Percentiles rank a stretch among this genome's conserved stretches.
These are phyloP conservation scores for Meganola albula DNA, from an alignment of 2,888 invertebrate species.

Conservation along the genomic window DNA sequence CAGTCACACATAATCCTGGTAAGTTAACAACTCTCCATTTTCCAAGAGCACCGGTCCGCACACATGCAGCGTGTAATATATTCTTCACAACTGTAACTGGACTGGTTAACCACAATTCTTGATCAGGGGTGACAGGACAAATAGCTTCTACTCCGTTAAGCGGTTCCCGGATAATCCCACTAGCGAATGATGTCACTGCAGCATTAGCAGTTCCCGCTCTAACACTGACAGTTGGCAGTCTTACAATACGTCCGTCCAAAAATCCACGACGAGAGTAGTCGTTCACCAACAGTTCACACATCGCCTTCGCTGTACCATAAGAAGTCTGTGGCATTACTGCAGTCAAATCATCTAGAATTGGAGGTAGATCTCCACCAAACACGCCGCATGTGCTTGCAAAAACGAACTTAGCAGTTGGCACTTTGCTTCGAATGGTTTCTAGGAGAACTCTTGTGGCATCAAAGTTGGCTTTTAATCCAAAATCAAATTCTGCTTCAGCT, in stretches of 20 bases:
- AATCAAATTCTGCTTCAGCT: slow-evolving; percentile 58
- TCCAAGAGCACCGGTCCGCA: slow-evolving; percentile 36
- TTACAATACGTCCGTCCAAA: slow-evolving; percentile 49
- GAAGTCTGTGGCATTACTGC: slow-evolving; percentile 55
- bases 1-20: slow-evolving; percentile 53
- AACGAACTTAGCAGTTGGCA: slow-evolving; percentile 41
- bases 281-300: slow-evolving; percentile 55
- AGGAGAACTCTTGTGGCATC: slow-evolving; percentile 56
- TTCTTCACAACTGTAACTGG: slow-evolving; percentile 48
- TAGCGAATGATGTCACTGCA: slow-evolving; percentile 65
- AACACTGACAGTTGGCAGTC: slow-evolving; percentile 61
- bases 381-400: slow-evolving; percentile 56
- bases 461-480: slow-evolving; percentile 55
- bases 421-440: slow-evolving; percentile 42
- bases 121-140: slow-evolving; percentile 47
- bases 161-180: slow-evolving; percentile 60
- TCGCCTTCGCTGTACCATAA: slow-evolving; percentile 60
- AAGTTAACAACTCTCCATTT: slow-evolving; percentile 47
- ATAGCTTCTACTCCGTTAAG: slow-evolving; percentile 39
- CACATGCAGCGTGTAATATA: slow-evolving; percentile 43
- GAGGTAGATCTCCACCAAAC: slow-evolving; percentile 50
- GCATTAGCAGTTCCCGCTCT: slow-evolving; percentile 55
- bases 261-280: slow-evolving; percentile 60
- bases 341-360: slow-evolving; percentile 41
- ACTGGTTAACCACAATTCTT: slow-evolving; percentile 52